Conservation (phyloP, 2,888 invertebrate species). For the Dicyrtomina minuta region DNA sequence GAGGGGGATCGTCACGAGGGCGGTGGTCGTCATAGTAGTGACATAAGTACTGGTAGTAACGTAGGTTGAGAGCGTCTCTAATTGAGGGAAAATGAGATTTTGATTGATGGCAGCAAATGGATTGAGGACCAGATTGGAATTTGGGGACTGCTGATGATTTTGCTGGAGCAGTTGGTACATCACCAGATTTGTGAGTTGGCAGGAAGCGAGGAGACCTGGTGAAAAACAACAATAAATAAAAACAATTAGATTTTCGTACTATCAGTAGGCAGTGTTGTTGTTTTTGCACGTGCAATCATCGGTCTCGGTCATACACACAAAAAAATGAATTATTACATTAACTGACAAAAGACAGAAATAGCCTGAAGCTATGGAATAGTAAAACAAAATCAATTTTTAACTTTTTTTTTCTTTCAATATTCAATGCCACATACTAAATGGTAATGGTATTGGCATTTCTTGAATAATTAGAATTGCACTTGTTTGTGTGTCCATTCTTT, state of each 20-base stretch:
- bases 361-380: no score
- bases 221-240: neutral
- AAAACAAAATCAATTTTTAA: no score
- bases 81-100: constrained; percentile 42
- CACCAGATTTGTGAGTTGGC: constrained; percentile 52
- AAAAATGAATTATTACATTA: no score
- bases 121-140: constrained; percentile 21
- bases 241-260: neutral
- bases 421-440: no score
- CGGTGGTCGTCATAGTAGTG: constrained; percentile 48
- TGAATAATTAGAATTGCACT: no score
- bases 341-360: no score
- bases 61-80: constrained; percentile 45
- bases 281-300: no score
- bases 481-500: no score
- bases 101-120: constrained; percentile 38
- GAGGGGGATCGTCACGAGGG: constrained; percentile 48
- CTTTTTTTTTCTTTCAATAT: no score
- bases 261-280: no score
- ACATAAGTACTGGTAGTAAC: constrained; percentile 48
- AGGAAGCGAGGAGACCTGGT: constrained; percentile 51
- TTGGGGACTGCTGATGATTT: constrained; percentile 41
- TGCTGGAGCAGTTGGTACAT: constrained; percentile 52
- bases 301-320: no score
- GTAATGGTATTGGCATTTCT: no score